Conservation (phyloP, 1,140 invertebrate species). For the Pachypsylla venusta region DNA sequence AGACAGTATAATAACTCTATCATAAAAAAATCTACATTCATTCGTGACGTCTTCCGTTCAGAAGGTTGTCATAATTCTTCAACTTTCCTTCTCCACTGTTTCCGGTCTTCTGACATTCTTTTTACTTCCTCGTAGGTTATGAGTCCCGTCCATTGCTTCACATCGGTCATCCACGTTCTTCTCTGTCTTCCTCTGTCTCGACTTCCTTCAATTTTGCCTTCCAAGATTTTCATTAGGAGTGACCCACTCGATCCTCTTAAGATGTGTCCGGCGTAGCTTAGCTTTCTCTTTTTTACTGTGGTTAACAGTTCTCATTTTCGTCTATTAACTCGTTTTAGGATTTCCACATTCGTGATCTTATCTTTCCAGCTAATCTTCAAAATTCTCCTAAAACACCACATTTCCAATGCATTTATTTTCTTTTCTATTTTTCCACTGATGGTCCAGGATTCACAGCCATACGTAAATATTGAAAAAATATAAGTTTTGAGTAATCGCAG, state of each 20-base stretch:
- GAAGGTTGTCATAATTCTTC: too few species aligned
- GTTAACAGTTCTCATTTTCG: not conserved
- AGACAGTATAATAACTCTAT: too few species aligned
- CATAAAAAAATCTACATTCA: too few species aligned
- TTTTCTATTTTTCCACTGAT: slow-evolving; percentile 5
- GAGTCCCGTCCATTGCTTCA: not conserved
- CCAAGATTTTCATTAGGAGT: not conserved
- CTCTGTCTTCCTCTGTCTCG: not conserved
- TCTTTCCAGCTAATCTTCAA: slow-evolving; percentile 10
- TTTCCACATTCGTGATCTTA: not conserved
- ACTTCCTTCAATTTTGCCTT: not conserved
- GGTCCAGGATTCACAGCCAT: slow-evolving; percentile 12
- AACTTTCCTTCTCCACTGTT: too few species aligned
- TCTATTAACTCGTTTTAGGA: not conserved
- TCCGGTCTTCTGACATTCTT: not conserved
- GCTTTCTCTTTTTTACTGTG: not conserved
- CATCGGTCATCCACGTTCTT: not conserved
- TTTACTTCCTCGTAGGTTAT: not conserved
- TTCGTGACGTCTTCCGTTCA: too few species aligned
- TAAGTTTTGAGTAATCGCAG: not conserved
- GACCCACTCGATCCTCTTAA: not conserved
- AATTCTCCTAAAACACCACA: slow-evolving; percentile 13
- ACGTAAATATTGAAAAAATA: slow-evolving; percentile 5
- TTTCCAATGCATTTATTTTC: slow-evolving; percentile 11
- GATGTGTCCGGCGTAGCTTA: not conserved